These are phyloP conservation scores for Atherix ibis DNA, from an alignment of 2,888 invertebrate genomes.

Conservation along the genomic window DNA sequence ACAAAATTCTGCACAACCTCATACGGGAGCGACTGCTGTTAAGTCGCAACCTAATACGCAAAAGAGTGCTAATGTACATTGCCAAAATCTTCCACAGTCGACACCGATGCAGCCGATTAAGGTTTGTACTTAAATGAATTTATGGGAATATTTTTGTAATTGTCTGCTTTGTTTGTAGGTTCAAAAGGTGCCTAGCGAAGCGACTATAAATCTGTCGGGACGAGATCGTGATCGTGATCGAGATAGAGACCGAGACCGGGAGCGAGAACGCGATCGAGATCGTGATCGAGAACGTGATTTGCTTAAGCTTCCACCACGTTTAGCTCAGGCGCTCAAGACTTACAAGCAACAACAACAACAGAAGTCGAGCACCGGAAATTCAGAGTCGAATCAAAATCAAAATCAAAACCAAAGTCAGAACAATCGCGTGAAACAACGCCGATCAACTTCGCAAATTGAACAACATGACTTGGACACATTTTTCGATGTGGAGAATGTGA, in stretches of 20 bases:
- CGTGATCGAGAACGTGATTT: not conserved
- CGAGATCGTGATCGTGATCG: conserved; percentile 7
- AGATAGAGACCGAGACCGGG: not conserved
- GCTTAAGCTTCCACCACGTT: conserved; percentile 8
- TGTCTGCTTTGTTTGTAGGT: conserved; percentile 6
- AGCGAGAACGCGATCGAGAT: conserved; percentile 12
- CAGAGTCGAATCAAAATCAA: not conserved
- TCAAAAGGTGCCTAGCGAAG: conserved; percentile 14
- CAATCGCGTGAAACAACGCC: conserved; percentile 14
- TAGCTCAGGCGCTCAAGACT: conserved; percentile 12
- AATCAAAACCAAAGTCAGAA: conserved; percentile 8
- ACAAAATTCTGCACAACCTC: conserved; percentile 1
- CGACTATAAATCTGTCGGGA: conserved; percentile 12
- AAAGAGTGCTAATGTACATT: conserved; percentile 2
- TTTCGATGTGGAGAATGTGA: conserved; percentile 12
- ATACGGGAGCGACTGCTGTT: conserved; percentile 2
- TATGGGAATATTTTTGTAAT: too few relatives aligned
- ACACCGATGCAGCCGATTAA: conserved; percentile 19
- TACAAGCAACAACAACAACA: conserved; percentile 4
- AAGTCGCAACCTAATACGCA: conserved; percentile 6
- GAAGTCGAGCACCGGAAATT: not conserved
- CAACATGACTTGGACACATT: conserved; percentile 13
- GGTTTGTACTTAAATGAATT: conserved; percentile 16
- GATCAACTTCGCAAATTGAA: conserved; percentile 17
- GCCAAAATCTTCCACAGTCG: conserved; percentile 13